Evolutionary conservation across 2,113 vertebrate genomes (phyloP).

Genomic region (Poeciliopsis retropinna): DNA sequence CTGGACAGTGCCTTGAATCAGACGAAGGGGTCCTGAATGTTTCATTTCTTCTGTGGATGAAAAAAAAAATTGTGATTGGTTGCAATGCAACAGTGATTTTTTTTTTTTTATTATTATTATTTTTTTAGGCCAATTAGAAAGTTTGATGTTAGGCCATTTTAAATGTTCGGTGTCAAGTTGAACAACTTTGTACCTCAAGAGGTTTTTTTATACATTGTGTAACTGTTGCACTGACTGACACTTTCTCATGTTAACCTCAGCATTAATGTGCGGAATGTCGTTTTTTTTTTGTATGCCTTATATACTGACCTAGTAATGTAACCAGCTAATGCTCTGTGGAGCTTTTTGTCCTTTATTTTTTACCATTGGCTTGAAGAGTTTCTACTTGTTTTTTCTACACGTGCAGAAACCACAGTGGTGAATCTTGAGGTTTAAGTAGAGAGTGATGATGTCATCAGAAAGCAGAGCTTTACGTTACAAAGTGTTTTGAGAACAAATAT

Average conservation of each 20-base stretch:
- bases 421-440: slow-evolving; percentile 32
- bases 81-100: slow-evolving; percentile 75
- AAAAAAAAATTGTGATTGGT: slow-evolving; percentile 50
- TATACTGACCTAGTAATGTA: slow-evolving; percentile 71
- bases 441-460: slow-evolving; percentile 7
- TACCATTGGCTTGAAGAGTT: slow-evolving; percentile 24
- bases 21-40: slow-evolving; percentile 20
- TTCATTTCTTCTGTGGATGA: slow-evolving; percentile 56
- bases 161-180: slow-evolving; percentile 53
- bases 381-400: slow-evolving; percentile 30
- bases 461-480: slow-evolving; percentile 37
- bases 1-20: slow-evolving; percentile 43
- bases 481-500: slow-evolving; percentile 39
- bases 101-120: background rate
- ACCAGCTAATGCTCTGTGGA: slow-evolving; percentile 65
- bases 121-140: slow-evolving; percentile 58
- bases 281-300: slow-evolving; percentile 72
- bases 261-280: slow-evolving; percentile 59
- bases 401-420: slow-evolving; percentile 28
- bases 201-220: slow-evolving; percentile 43
- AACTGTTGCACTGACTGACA: slow-evolving; percentile 73
- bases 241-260: slow-evolving; percentile 66
- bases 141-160: slow-evolving; percentile 55
- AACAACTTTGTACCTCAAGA: slow-evolving; percentile 70
- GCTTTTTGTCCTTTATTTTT: slow-evolving; percentile 50